Conservation (phyloP, 1,140 invertebrate species). For the Lasioglossum albipes region DNA sequence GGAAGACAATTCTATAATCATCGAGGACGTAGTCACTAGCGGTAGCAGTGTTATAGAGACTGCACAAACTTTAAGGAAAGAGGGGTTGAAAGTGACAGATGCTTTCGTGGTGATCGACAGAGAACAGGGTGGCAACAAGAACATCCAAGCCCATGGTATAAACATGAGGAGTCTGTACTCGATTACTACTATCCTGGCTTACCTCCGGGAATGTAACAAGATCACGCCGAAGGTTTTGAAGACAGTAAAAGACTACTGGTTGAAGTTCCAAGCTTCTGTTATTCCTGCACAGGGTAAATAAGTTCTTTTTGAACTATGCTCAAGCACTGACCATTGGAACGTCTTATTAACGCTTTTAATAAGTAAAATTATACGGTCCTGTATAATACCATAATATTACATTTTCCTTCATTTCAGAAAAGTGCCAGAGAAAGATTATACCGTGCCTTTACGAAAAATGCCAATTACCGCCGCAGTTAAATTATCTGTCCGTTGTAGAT, state of each 20-base stretch:
- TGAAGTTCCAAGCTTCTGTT: constrained; percentile 75
- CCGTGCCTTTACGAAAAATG: constrained; percentile 84
- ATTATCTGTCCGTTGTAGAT: constrained; percentile 81
- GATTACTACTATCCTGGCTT: constrained; percentile 84
- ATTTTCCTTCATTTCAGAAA: constrained; percentile 75
- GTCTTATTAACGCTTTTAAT: too few species aligned
- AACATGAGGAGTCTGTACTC: constrained; percentile 86
- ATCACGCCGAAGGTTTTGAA: constrained; percentile 82
- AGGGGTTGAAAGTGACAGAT: constrained; percentile 86
- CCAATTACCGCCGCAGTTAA: constrained; percentile 82
- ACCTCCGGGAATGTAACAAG: constrained; percentile 84
- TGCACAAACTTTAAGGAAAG: constrained; percentile 86
- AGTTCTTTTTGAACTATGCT: too few species aligned
- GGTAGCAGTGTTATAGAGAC: constrained; percentile 97
- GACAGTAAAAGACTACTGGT: constrained; percentile 85
- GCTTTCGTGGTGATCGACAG: constrained; percentile 95
- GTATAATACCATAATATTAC: constrained; percentile 15
- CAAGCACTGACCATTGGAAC: too few species aligned
- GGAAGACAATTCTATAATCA: constrained; percentile 92
- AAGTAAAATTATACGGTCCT: too few species aligned
- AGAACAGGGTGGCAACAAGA: constrained; percentile 91
- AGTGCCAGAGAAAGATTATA: constrained; percentile 83
- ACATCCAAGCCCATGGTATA: constrained; percentile 87
- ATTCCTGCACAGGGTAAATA: constrained; percentile 39
- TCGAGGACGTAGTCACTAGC: constrained; percentile 98